Base-by-base conservation (phyloP, 2,797 vertebrate genomes). In the Enteromius afrohamiltoni region DNA sequence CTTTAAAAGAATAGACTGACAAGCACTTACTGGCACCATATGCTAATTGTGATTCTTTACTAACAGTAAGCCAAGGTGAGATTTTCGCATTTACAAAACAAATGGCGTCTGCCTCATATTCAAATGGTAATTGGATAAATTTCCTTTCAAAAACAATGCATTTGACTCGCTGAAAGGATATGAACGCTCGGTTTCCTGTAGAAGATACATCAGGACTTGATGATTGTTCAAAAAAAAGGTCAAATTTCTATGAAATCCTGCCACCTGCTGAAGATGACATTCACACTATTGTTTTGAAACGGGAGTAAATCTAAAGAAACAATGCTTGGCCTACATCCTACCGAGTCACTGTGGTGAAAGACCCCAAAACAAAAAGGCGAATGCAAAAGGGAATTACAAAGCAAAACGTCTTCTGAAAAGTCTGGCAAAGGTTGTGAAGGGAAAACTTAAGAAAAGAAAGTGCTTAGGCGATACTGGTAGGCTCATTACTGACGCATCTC, bases 1-100 rank as follows among this genome's bases (percentile, higher is more conserved):
- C 26, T 58, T 49, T 23, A 62, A 73, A 60, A 47, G 26, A 45
- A 80, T 60, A 42, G 68, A 34, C 10, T 40, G 65, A 21, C 16
- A 19, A 67, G 83, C 64, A 81, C 67, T 73, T 78, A 51, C 78
- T 78, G 55, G 73, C 76, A 79, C 69, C 45, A 62, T n/a, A 84
- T 86, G 85, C 73, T 86, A 86, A 85, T 88, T 71, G 47, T 2
- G 55, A 55, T 26, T 26, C 21, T 75, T 37, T 81, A 75, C 82
- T 55, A 67, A 83, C 73, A 65, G 67, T 11, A 67, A 77, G 70
- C 9, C 4, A 37, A 67, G 71, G 65, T 62, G 80, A 87, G 85
- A 79, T 51, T 77, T 71, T 60, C 26, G 26, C 80, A 81, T 64
- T 82, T 82, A 74, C 23, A 81, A 80, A 75, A 26, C 73, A 85